Percentiles rank a stretch among this genome's conserved stretches.
Conservation (phyloP, 2,888 invertebrate genomes). For the Phorcus lineatus region DNA sequence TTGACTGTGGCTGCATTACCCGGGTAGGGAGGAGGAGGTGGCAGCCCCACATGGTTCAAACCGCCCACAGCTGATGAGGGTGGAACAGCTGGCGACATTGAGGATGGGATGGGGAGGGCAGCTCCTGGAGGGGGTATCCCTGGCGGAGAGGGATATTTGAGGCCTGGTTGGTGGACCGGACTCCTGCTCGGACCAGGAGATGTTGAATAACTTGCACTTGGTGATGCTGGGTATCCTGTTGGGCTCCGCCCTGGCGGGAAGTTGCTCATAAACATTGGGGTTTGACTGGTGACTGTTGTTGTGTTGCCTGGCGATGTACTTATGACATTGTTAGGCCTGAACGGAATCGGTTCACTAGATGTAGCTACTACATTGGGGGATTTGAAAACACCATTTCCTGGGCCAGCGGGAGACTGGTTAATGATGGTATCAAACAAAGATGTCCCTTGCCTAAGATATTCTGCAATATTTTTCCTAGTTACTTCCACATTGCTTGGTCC, state of each 20-base stretch:
- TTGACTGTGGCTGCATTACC: slow-evolving; percentile 58
- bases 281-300: slow-evolving; percentile 16
- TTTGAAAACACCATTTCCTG: slow-evolving; percentile 38
- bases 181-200: slow-evolving; percentile 44
- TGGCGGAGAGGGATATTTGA: slow-evolving; percentile 46
- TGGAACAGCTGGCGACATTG: background rate
- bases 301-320: slow-evolving; percentile 28
- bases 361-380: slow-evolving; percentile 91
- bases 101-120: slow-evolving; percentile 31
- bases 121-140: slow-evolving; percentile 39
- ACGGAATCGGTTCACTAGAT: slow-evolving; percentile 82
- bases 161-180: slow-evolving; percentile 42
- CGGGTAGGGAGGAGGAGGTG: slow-evolving; percentile 65
- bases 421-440: slow-evolving; percentile 63
- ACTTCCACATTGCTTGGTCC: slow-evolving; percentile 72
- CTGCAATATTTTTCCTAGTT: slow-evolving; percentile 73
- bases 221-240: slow-evolving; percentile 46
- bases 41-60: slow-evolving; percentile 45
- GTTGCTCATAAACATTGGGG: slow-evolving; percentile 25
- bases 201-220: slow-evolving; percentile 28
- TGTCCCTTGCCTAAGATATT: slow-evolving; percentile 71
- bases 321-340: slow-evolving; percentile 58
- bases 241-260: slow-evolving; percentile 48
- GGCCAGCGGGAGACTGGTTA: slow-evolving; percentile 29
- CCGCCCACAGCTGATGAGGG: slow-evolving; percentile 16